Conservation (phyloP, 2,888 invertebrate genomes). For the Pandemis cinnamomeana region DNA sequence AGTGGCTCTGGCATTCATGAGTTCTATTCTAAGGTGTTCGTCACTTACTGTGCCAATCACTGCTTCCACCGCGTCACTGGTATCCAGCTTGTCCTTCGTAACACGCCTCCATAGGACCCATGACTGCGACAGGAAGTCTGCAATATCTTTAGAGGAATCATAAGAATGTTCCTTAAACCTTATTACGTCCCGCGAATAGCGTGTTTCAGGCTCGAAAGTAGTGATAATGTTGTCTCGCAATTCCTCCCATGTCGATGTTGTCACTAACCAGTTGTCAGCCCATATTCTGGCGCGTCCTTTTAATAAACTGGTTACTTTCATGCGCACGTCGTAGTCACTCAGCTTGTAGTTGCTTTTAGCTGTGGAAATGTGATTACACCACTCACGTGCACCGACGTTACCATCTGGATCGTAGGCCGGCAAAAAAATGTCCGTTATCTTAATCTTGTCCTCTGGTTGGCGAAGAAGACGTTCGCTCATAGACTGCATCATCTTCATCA, state of each 20-base stretch:
- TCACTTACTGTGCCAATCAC: constrained; percentile 52
- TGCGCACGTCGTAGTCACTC: too few relatives aligned
- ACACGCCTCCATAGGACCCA: constrained; percentile 53
- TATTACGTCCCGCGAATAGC: constrained; percentile 31
- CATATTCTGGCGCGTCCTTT: constrained; percentile 30
- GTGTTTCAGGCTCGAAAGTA: constrained; percentile 51
- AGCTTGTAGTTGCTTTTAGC: too few relatives aligned
- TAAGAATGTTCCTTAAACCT: constrained; percentile 50
- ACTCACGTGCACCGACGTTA: constrained; percentile 48
- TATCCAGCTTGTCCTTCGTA: constrained; percentile 47
- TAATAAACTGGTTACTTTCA: too few relatives aligned
- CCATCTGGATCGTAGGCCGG: constrained; percentile 50
- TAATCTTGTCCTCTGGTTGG: constrained; percentile 41
- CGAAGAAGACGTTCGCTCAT: constrained; percentile 46
- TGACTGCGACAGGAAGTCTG: constrained; percentile 50
- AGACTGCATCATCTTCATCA: constrained; percentile 49
- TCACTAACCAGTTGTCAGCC: constrained; percentile 47
- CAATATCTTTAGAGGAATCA: constrained; percentile 47
- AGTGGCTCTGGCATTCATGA: constrained; percentile 47
- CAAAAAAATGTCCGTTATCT: constrained; percentile 48
- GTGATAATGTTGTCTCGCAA: too few relatives aligned
- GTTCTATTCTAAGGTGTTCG: constrained; percentile 49
- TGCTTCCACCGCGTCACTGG: constrained; percentile 49
- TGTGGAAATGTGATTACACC: constrained; percentile 48
- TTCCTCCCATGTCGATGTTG: too few relatives aligned